Percentiles rank a stretch among this genome's conserved stretches.
phyloP scores from a whole-genome alignment of 2,888 invertebrate species.

The Drosophila testacea region DNA sequence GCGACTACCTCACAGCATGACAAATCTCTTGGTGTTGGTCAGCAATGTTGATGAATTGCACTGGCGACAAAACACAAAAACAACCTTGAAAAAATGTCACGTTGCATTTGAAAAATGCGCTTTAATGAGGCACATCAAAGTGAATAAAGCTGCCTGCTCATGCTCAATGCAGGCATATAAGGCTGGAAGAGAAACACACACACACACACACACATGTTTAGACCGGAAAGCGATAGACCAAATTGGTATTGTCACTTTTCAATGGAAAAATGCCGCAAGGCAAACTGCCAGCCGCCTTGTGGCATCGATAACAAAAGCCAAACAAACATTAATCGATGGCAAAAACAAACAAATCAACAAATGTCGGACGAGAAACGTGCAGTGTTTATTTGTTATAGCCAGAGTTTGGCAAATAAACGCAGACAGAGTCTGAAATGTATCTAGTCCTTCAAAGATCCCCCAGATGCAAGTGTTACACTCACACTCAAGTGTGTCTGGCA shows the following conservation, averaged over 20 bases:
- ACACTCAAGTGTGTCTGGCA: constrained; percentile 15
- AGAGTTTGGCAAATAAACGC: constrained; percentile 51
- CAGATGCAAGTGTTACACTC: constrained; percentile 4
- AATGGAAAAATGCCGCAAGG: constrained; percentile 63
- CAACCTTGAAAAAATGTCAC: constrained; percentile 64
- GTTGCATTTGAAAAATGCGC: constrained; percentile 61
- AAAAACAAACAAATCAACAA: constrained; percentile 11
- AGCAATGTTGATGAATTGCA: constrained; percentile 71
- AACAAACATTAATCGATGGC: constrained; percentile 38
- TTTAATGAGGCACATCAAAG: constrained; percentile 56
- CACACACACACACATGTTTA: constrained; percentile 26
- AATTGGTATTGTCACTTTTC: constrained; percentile 65
- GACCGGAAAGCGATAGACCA: constrained; percentile 72
- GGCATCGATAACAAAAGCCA: constrained; percentile 49
- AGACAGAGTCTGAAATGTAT: constrained; percentile 19
- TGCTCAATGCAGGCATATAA: constrained; percentile 37
- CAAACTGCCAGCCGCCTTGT: constrained; percentile 32
- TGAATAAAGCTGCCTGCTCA: constrained; percentile 17
- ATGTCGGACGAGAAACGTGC: constrained; percentile 4
- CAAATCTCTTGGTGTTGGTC: constrained; percentile 70
- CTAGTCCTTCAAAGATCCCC: constrained; percentile 2
- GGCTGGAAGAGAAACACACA: constrained; percentile 34
- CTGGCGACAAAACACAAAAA: constrained; percentile 32
- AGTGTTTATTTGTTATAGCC: constrained; percentile 45
- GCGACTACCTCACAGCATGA: constrained; percentile 62